Conservation (phyloP, 2,113 vertebrate genomes). For the Anolis sagrei region DNA sequence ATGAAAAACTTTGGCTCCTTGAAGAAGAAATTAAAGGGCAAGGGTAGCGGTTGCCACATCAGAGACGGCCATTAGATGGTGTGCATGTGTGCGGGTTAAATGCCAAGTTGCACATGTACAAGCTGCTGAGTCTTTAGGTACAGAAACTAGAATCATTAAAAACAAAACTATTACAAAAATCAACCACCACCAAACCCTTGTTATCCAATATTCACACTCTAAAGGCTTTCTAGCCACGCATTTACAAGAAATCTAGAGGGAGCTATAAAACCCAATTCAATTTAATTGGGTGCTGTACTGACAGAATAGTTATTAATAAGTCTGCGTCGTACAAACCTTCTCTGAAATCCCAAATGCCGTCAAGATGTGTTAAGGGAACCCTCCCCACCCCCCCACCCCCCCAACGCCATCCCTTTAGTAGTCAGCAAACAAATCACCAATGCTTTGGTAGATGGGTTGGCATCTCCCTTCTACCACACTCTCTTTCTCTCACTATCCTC, state of each 20-base stretch:
- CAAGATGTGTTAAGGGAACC: slow-evolving; percentile 5
- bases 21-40: slow-evolving; percentile 12
- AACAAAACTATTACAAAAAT: slow-evolving; percentile 20
- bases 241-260: slow-evolving; percentile 75
- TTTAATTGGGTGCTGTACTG: slow-evolving; percentile 84
- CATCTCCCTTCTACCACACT: slow-evolving; percentile 31
- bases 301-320: slow-evolving; percentile 82
- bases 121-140: slow-evolving; percentile 54
- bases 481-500: slow-evolving; percentile 6
- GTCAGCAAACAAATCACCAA: slow-evolving; percentile 51
- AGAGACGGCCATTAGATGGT: not conserved
- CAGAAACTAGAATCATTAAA: slow-evolving; percentile 58
- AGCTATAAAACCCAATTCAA: slow-evolving; percentile 77
- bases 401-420: slow-evolving; percentile 63
- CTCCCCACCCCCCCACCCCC: no score
- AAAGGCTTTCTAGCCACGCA: slow-evolving; percentile 71
- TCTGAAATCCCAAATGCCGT: slow-evolving; percentile 71
- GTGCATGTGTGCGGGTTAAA: not conserved
- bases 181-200: slow-evolving; percentile 46
- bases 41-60: not conserved
- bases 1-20: slow-evolving; percentile 29
- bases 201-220: slow-evolving; percentile 62
- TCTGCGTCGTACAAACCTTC: slow-evolving; percentile 71
- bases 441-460: slow-evolving; percentile 36
- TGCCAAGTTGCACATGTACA: slow-evolving; percentile 50